Evolutionary conservation across 2,888 invertebrate species (phyloP).

Genomic region (Chymomyza amoena): DNA sequence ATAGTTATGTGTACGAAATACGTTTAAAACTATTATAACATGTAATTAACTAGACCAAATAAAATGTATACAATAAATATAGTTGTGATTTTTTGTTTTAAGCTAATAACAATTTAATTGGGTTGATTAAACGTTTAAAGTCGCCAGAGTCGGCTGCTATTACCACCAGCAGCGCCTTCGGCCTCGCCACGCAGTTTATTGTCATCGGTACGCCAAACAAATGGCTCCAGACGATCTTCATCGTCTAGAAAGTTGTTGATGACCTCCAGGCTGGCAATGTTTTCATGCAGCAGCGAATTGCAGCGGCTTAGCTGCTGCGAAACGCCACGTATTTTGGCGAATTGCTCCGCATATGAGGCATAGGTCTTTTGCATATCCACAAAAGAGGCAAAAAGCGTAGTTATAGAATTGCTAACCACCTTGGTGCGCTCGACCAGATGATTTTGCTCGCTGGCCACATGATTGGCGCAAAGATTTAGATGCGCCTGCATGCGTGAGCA

Average conservation of each 20-base stretch:
- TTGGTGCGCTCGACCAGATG: conserved; percentile 86
- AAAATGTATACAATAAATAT: not conserved
- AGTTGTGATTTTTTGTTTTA: not conserved
- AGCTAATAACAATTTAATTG: not conserved
- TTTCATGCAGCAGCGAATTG: conserved; percentile 89
- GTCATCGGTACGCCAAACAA: conserved; percentile 90
- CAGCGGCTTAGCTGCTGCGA: conserved; percentile 90
- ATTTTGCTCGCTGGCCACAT: conserved; percentile 89
- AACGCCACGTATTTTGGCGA: conserved; percentile 90
- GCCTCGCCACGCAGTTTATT: conserved; percentile 70
- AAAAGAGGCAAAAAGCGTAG: conserved; percentile 84
- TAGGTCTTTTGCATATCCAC: conserved; percentile 91
- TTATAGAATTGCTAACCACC: conserved; percentile 86
- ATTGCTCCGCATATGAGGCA: conserved; percentile 90
- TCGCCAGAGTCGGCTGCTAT: conserved; percentile 56
- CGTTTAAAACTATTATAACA: not conserved
- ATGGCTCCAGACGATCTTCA: conserved; percentile 91
- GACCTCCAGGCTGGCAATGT: conserved; percentile 90
- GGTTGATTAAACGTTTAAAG: conserved; percentile 38
- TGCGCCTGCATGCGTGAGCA: conserved; percentile 91
- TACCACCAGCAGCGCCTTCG: conserved; percentile 62
- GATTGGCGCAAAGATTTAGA: conserved; percentile 88
- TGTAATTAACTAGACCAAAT: conserved; percentile 1
- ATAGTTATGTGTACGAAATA: not conserved
- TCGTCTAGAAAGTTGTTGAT: conserved; percentile 90